Percentiles rank a stretch among this genome's conserved stretches.
Conservation (phyloP, 2,888 invertebrate species). For the Macrostomum cliftonense region DNA sequence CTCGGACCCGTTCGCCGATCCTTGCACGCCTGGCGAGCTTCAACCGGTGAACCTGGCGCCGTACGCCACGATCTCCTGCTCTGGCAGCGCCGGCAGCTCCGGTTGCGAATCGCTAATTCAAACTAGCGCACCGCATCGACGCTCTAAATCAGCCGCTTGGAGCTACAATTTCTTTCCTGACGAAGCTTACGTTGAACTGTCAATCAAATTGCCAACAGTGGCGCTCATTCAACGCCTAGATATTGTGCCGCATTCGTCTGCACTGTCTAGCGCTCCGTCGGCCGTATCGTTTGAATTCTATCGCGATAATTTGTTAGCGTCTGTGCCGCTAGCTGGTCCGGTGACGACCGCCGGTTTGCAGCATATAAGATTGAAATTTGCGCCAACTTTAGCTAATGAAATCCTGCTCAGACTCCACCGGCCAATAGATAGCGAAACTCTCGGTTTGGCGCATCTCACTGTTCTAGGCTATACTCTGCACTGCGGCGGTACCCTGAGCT, state of each 20-base stretch:
- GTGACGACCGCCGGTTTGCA: slow-evolving; percentile 56
- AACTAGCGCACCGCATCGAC: slow-evolving; percentile 57
- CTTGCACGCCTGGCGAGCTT: no score
- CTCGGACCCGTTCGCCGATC: no score
- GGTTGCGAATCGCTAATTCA: slow-evolving; percentile 57
- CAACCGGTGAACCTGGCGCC: background rate
- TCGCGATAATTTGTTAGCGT: slow-evolving; percentile 31
- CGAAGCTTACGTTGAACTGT: slow-evolving; percentile 61
- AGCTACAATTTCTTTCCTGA: slow-evolving; percentile 84
- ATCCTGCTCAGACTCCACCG: slow-evolving; percentile 3
- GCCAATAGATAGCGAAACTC: slow-evolving; percentile 57
- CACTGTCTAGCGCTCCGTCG: slow-evolving; percentile 51
- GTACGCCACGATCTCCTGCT: slow-evolving; percentile 51
- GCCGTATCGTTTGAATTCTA: slow-evolving; percentile 64
- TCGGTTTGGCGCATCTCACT: slow-evolving; percentile 67
- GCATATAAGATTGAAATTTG: background rate
- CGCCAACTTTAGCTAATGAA: slow-evolving; percentile 9
- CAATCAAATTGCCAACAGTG: slow-evolving; percentile 66
- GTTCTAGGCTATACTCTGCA: slow-evolving; percentile 54
- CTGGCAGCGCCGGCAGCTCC: slow-evolving; percentile 54
- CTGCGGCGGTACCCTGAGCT: background rate
- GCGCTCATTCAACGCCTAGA: slow-evolving; percentile 68
- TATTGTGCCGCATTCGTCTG: slow-evolving; percentile 54
- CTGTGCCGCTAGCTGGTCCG: slow-evolving; percentile 65
- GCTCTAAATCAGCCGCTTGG: slow-evolving; percentile 79